Evolutionary conservation across 2,888 invertebrate species (phyloP).

Genomic region (Heliconius ismenius): DNA sequence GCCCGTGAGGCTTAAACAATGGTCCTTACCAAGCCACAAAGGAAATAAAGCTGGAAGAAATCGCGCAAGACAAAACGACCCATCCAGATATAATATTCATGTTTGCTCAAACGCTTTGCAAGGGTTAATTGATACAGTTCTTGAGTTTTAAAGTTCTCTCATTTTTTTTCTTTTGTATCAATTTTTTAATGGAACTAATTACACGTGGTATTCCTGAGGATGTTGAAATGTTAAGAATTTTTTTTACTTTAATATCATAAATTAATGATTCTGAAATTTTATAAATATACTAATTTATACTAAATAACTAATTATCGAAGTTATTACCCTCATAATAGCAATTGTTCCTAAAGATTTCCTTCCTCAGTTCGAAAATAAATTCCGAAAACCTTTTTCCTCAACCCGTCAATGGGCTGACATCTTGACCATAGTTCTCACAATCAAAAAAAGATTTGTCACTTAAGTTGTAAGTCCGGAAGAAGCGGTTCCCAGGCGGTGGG

Average conservation of each 20-base stretch:
- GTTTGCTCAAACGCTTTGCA: slow-evolving; percentile 44
- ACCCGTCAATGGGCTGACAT: slow-evolving; percentile 54
- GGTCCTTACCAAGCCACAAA: slow-evolving; percentile 59
- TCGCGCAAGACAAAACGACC: slow-evolving; percentile 52
- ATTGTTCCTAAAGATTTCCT: slow-evolving; percentile 26
- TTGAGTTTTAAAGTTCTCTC: slow-evolving; percentile 33
- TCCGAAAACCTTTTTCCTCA: slow-evolving; percentile 48
- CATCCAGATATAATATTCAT: slow-evolving; percentile 46
- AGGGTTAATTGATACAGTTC: slow-evolving; percentile 44
- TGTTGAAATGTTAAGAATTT: background rate
- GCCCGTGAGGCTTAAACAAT: slow-evolving; percentile 71
- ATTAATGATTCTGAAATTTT: background rate
- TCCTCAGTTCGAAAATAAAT: slow-evolving; percentile 16
- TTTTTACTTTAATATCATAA: background rate
- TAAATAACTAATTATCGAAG: background rate
- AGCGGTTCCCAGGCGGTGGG: slow-evolving; percentile 68
- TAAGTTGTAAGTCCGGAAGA: slow-evolving; percentile 64
- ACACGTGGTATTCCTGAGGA: background rate
- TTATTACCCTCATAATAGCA: background rate
- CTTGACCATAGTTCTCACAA: slow-evolving; percentile 71
- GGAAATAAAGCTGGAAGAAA: slow-evolving; percentile 61
- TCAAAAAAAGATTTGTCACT: slow-evolving; percentile 82
- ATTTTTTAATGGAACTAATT: slow-evolving; percentile 21
- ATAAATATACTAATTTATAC: background rate
- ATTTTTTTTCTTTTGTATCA: slow-evolving; percentile 22